These are phyloP conservation scores for Mobula birostris DNA, from an alignment of 2,113 vertebrate genomes.

Conservation along the genomic window DNA sequence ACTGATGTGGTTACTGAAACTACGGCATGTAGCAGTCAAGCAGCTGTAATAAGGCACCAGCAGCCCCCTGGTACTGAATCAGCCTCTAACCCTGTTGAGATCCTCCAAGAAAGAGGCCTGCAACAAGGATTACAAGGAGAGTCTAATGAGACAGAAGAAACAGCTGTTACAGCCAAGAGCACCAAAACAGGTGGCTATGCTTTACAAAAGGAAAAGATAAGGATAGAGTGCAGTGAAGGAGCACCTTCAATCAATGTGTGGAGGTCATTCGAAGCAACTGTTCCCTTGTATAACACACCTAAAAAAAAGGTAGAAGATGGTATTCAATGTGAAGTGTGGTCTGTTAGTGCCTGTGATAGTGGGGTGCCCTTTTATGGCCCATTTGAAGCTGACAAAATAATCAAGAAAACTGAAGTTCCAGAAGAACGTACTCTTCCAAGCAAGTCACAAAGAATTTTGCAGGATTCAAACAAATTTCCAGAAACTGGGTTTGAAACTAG, in stretches of 20 bases:
- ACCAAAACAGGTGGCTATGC: neutral
- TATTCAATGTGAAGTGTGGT: slow-evolving; percentile 19
- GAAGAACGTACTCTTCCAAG: too few species aligned
- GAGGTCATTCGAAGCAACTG: slow-evolving; percentile 24
- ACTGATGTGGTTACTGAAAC: neutral
- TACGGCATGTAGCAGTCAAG: neutral
- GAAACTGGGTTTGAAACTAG: neutral
- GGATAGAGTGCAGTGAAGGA: slow-evolving; percentile 14
- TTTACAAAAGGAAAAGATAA: slow-evolving; percentile 21
- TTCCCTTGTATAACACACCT: slow-evolving; percentile 11
- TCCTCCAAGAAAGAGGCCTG: neutral
- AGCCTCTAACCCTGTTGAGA: neutral
- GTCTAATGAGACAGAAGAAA: neutral
- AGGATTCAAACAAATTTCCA: neutral
- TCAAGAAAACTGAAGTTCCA: neutral
- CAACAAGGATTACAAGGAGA: neutral
- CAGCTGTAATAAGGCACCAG: neutral
- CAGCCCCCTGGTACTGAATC: neutral
- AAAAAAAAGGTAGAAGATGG: neutral
- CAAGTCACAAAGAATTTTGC: neutral
- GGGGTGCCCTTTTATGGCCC: neutral
- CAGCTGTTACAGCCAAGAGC: neutral
- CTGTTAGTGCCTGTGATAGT: slow-evolving; percentile 2
- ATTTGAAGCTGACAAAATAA: neutral
- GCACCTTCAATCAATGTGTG: slow-evolving; percentile 29